These are phyloP conservation scores for Spea bombifrons DNA, from an alignment of 2,113 vertebrate species.

Conservation along the genomic window DNA sequence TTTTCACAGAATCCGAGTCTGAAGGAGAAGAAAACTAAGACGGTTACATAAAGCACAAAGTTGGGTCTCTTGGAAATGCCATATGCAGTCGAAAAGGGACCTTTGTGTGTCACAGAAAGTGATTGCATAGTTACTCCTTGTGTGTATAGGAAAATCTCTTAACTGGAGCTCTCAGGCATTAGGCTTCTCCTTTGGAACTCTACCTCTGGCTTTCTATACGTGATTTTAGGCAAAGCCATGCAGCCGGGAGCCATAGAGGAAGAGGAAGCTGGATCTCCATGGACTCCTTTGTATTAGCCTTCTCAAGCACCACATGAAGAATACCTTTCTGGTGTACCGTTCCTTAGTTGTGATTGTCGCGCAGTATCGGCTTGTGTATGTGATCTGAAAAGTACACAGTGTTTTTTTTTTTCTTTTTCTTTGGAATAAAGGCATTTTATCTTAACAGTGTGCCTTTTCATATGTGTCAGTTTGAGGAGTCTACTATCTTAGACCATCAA, in stretches of 20 bases:
- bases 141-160: slow-evolving; percentile 63
- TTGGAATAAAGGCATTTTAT: slow-evolving; percentile 85
- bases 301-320: slow-evolving; percentile 72
- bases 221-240: slow-evolving; percentile 67
- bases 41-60: slow-evolving; percentile 53
- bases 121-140: slow-evolving; percentile 67
- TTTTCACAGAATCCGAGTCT: slow-evolving; percentile 77
- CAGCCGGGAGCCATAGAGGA: slow-evolving; percentile 60
- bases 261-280: slow-evolving; percentile 55
- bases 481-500: no score
- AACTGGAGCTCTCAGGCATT: slow-evolving; percentile 67
- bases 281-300: slow-evolving; percentile 73
- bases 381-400: slow-evolving; percentile 70
- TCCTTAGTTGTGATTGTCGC: slow-evolving; percentile 64
- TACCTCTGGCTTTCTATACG: slow-evolving; percentile 64
- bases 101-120: slow-evolving; percentile 66
- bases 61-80: slow-evolving; percentile 57
- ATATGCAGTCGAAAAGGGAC: slow-evolving; percentile 59
- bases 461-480: not conserved
- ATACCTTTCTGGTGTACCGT: slow-evolving; percentile 58
- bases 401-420: slow-evolving; percentile 59
- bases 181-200: slow-evolving; percentile 66
- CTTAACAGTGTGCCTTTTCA: slow-evolving; percentile 44
- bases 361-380: slow-evolving; percentile 71
- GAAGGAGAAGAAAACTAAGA: slow-evolving; percentile 80